Conservation (phyloP, 2,888 invertebrate genomes). For the Rhorus exstirpatorius region DNA sequence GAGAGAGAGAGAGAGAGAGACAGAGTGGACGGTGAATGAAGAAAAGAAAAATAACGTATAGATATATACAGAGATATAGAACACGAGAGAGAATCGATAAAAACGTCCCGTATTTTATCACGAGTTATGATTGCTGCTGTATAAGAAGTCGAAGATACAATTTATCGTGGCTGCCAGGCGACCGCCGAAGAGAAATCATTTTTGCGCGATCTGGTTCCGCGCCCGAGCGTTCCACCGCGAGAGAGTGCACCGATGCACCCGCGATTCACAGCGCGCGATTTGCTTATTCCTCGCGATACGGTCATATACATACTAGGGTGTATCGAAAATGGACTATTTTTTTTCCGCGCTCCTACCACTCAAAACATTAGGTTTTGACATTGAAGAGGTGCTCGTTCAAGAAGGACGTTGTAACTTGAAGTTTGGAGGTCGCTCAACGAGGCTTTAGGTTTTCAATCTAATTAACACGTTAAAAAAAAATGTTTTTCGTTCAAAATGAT, state of each 20-base stretch:
- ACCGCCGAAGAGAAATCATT: slow-evolving; percentile 81
- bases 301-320: slow-evolving; percentile 7
- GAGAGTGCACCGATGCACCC: slow-evolving; percentile 43
- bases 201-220: slow-evolving; percentile 79
- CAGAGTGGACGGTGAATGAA: slow-evolving; percentile 29
- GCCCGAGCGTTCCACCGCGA: slow-evolving; percentile 71
- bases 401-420: no score
- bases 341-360: no score
- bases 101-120: slow-evolving; percentile 80
- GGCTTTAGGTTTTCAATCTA: no score
- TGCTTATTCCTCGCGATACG: slow-evolving; percentile 30
- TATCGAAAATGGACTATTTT: no score
- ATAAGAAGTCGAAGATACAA: slow-evolving; percentile 79
- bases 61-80: slow-evolving; percentile 71
- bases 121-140: slow-evolving; percentile 81
- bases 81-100: slow-evolving; percentile 70
- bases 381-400: no score
- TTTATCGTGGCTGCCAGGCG: slow-evolving; percentile 77
- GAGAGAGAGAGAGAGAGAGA: slow-evolving; percentile 16
- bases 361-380: no score
- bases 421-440: no score
- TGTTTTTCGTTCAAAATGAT: no score
- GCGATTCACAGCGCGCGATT: slow-evolving; percentile 37
- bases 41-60: slow-evolving; percentile 51
- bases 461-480: no score